Base-by-base conservation (phyloP, 2,113 vertebrate species). In the Mustelus asterias region DNA sequence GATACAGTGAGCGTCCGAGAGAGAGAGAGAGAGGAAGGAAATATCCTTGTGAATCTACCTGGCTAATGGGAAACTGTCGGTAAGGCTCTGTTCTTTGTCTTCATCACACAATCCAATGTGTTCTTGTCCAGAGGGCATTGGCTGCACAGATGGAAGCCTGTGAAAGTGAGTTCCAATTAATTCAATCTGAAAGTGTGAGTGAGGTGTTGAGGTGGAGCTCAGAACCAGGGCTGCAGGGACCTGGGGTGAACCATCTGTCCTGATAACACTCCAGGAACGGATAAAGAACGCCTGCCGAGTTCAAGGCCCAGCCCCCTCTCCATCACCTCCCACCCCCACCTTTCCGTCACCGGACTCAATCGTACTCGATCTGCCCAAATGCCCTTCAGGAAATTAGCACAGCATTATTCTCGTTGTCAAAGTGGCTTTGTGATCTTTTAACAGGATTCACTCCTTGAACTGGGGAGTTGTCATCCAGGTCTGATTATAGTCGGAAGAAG, bases 201-300 rank as follows among this genome's bases (percentile, higher is more conserved):
- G 89, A 93, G 60, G 89, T 44, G 63, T 65, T 14, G n/a, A 65
- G 37, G 18, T 37, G 60, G 60, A 93, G 33, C 18, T 2, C 7
- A 65, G 89, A 93, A 93, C 33, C 13, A n/a, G 88, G 33, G 6
- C n/a, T 93, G 60, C 89, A 37, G 37, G 3, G 65, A 67, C 60
- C 60, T 92, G 89, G 89, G 89, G 60, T 63, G 60, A 93, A 37
- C 89, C 89, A 65, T 93, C 89, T 93, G 89, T 67, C 89, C 89
- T 65, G 60, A 37, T 41, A 65, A 93, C 60, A 67, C 16, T 65
- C 37, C 60, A 37, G 33, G 7, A 20, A n/a, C 29, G 8, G 89
- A 63, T 65, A 22, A 67, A 18, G 60, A 37, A 67, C 20, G 33
- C 33, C 18, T 65, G 89, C 33, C 18, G 37, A 2, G 33, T 93